phyloP scores from a whole-genome alignment of 2,113 vertebrate genomes.

The Pelodiscus sinensis region DNA sequence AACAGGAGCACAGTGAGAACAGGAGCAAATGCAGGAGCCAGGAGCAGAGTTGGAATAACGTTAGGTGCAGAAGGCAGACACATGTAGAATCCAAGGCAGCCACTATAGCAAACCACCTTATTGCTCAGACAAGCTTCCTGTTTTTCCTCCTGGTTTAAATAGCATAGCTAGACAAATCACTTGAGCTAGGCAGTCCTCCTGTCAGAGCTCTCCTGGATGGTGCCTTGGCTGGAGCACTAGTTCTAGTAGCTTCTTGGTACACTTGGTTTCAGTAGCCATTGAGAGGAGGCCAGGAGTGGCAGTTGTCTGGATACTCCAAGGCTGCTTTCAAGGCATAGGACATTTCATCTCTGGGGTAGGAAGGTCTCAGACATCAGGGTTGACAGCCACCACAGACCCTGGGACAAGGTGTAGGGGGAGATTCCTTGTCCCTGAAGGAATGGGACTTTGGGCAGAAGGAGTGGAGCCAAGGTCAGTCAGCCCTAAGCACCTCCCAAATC shows the following conservation, averaged over 20 bases:
- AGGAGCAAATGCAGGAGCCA: too few relatives aligned
- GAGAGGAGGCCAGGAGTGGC: neutral
- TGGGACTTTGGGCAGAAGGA: too few relatives aligned
- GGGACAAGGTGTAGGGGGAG: too few relatives aligned
- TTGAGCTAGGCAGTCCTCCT: neutral
- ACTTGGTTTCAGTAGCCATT: neutral
- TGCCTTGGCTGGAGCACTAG: neutral
- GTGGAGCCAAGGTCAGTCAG: too few relatives aligned
- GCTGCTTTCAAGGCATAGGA: neutral
- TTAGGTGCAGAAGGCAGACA: too few relatives aligned
- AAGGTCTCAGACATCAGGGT: neutral
- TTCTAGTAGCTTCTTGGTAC: neutral
- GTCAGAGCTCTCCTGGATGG: neutral
- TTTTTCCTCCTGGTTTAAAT: neutral
- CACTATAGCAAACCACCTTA: neutral
- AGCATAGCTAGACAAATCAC: neutral
- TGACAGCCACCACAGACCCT: too few relatives aligned
- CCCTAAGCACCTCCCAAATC: too few relatives aligned
- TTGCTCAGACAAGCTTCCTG: neutral
- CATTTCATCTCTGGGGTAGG: neutral
- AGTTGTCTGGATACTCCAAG: neutral
- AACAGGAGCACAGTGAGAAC: too few relatives aligned
- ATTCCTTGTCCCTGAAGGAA: too few relatives aligned
- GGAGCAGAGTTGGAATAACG: too few relatives aligned
- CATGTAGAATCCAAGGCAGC: neutral